Conservation (phyloP, 2,888 invertebrate species). For the Parasteatoda lunata region DNA sequence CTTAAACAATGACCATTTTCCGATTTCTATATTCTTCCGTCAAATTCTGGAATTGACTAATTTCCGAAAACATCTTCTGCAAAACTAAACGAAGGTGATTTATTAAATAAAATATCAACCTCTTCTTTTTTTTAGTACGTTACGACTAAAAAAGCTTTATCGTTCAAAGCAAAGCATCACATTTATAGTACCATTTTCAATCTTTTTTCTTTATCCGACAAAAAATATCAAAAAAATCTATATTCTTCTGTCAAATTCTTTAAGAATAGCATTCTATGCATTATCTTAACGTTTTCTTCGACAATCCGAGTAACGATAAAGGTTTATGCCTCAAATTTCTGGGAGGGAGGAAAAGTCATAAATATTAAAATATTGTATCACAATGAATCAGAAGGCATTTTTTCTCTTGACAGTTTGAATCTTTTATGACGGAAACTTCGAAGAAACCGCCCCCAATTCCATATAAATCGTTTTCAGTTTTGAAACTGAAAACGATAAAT, state of each 20-base stretch:
- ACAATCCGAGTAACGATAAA: not conserved
- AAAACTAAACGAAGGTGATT: no score
- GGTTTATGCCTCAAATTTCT: constrained; percentile 15
- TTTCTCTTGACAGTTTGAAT: constrained; percentile 38
- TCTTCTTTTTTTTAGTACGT: no score
- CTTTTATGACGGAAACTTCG: constrained; percentile 17
- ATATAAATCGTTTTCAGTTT: not conserved
- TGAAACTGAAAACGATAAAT: constrained; percentile 5
- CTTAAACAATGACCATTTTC: no score
- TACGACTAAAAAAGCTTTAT: no score
- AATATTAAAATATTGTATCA: constrained; percentile 53
- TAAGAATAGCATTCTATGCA: not conserved
- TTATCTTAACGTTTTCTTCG: constrained; percentile 1
- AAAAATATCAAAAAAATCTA: not conserved
- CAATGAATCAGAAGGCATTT: constrained; percentile 26
- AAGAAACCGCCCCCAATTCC: not conserved
- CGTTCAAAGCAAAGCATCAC: no score
- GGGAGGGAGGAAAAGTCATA: constrained; percentile 14
- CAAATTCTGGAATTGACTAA: no score
- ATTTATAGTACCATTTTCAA: no score
- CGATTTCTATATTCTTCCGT: no score
- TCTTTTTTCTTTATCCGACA: no score
- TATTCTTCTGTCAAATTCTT: constrained; percentile 2
- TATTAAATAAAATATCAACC: no score
- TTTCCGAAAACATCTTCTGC: no score